Evolutionary conservation across 1,140 invertebrate species (phyloP), one percentile per base, ranked within the genome.

Genomic region (Stegodyphus dumicola): DNA sequence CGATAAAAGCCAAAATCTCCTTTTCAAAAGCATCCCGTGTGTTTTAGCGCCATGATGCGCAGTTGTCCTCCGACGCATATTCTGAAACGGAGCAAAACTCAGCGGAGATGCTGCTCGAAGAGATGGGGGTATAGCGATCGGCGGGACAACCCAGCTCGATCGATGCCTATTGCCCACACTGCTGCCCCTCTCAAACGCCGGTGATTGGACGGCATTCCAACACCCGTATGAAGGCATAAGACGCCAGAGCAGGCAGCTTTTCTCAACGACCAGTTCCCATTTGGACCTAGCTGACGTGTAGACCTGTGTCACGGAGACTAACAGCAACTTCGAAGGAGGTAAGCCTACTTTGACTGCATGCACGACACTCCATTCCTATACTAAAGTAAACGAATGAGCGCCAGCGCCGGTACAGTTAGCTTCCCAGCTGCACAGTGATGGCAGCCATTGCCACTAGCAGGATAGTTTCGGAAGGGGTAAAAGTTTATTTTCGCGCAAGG

Each of bases 81-180:
- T 76, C 81, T 84, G 81, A 84, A 84, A 84, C 81, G 73, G 81
- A 84, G 81, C 81, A 84, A 84, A 84, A 84, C 81, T 84, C 81
- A 56, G 54, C 70, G 15, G 80, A 83, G 80, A 83, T 75, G 80
- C 80, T 33, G 33, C 33, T 48, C 66, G 17, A 60, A 48, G 77
- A 78, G 76, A 80, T 51, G 79, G 71, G 71, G 79, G 79, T 83
- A 64, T 73, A 83, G 79, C 79, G 79, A 83, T 64, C 71, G 79
- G 79, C 79, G 70, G 79, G 79, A 83, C 79, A 33, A 74, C 78
- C 77, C 70, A 75, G 71, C 51, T 33, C 79, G 81, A 84, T 84
- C 81, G 81, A 84, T 84, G 56, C 64, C 49, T 17, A 67, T 56
- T 77, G 81, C 81, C 79, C 79, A 74, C 69, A 54, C 73, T 49